A percentile compares a stretch with the other conserved stretches of the same genome.
Conservation (phyloP, 1,140 invertebrate genomes). For the Cephus cinctus region DNA sequence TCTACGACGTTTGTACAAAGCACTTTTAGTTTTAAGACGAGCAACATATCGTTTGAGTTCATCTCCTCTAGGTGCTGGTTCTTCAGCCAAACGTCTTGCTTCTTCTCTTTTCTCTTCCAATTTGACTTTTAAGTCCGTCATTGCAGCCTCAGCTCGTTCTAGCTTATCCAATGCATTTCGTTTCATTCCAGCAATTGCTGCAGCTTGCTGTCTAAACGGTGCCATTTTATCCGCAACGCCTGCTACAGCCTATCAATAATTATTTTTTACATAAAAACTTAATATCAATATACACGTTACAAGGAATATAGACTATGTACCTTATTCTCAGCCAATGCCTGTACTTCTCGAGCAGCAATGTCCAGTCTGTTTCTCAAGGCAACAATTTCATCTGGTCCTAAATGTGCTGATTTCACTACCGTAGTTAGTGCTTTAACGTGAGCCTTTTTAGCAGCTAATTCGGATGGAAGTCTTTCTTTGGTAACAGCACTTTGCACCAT, state of each 20-base stretch:
- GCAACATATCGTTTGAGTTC: conserved; percentile 83
- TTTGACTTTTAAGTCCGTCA: conserved; percentile 60
- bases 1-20: conserved; percentile 76
- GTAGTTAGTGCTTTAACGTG: conserved; percentile 69
- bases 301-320: conserved; percentile 17
- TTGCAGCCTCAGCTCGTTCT: conserved; percentile 62
- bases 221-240: conserved; percentile 72
- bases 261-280: conserved; percentile 2
- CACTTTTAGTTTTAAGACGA: conserved; percentile 74
- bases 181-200: conserved; percentile 77
- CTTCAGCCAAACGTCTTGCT: conserved; percentile 55
- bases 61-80: conserved; percentile 71
- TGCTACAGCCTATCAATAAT: conserved; percentile 28
- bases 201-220: conserved; percentile 81
- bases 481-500: conserved; percentile 65
- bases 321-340: conserved; percentile 41
- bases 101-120: conserved; percentile 56
- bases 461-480: conserved; percentile 77
- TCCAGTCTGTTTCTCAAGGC: conserved; percentile 53
- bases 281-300: background rate
- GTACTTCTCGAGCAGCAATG: conserved; percentile 34
- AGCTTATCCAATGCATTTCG: conserved; percentile 70
- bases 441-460: conserved; percentile 63
- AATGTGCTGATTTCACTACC: conserved; percentile 66
- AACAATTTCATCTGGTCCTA: conserved; percentile 68